phyloP scores from a whole-genome alignment of 2,888 invertebrate species.

The Horisme vitalbata region DNA sequence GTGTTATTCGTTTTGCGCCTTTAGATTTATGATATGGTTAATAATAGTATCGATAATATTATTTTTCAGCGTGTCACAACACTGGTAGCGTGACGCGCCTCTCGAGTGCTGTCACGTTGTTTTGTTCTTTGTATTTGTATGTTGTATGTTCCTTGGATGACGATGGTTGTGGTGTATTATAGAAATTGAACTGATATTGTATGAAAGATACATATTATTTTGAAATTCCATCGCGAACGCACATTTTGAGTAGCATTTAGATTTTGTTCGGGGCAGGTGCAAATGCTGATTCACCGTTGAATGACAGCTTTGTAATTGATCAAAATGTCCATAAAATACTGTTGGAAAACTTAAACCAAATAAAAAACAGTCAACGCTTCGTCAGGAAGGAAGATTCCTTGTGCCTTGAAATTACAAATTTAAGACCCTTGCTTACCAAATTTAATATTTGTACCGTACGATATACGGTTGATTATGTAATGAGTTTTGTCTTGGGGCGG shows the following conservation, averaged over 20 bases:
- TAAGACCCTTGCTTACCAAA: constrained; percentile 13
- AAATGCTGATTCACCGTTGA: neutral
- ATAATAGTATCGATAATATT: constrained; percentile 54
- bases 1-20: constrained; percentile 77
- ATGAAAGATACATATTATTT: constrained; percentile 17
- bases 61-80: constrained; percentile 51
- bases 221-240: constrained; percentile 41
- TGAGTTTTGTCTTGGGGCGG: neutral
- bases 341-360: neutral
- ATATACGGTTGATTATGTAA: constrained; percentile 7
- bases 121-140: constrained; percentile 16
- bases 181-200: constrained; percentile 28
- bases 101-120: neutral
- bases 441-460: constrained; percentile 8
- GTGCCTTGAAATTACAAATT: constrained; percentile 21
- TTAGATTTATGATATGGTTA: constrained; percentile 40
- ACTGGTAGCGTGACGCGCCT: constrained; percentile 38
- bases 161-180: constrained; percentile 31
- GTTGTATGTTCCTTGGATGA: constrained; percentile 17
- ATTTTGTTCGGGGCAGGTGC: constrained; percentile 15
- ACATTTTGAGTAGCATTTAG: constrained; percentile 49
- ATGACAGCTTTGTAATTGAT: neutral
- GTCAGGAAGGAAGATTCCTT: constrained; percentile 23
- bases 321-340: constrained; percentile 9
- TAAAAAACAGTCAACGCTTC: constrained; percentile 8